Percentiles rank a stretch among this genome's conserved stretches.
phyloP scores from a whole-genome alignment of 2,797 vertebrate species.

The Leucoraja ocellata region DNA sequence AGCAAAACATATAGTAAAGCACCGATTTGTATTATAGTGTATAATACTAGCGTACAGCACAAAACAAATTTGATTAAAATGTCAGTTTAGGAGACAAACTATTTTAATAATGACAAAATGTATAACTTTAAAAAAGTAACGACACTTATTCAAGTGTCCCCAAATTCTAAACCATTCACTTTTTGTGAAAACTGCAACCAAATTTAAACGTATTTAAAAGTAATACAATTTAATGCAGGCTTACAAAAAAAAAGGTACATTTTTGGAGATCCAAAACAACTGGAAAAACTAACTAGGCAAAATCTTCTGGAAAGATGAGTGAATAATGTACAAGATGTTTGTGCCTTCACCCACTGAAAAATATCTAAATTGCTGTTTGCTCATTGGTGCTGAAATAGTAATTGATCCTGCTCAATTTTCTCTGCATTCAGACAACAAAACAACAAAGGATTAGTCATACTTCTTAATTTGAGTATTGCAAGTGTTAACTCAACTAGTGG shows the following conservation, averaged over 20 bases:
- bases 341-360: background rate
- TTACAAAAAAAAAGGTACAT: background rate
- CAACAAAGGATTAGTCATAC: too few species aligned
- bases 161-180: background rate
- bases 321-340: background rate
- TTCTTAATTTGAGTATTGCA: too few species aligned
- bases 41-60: background rate
- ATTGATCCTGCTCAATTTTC: background rate
- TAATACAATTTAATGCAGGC: too few species aligned
- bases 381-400: background rate
- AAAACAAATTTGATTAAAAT: background rate
- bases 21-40: background rate
- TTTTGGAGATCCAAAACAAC: background rate
- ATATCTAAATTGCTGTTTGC: background rate
- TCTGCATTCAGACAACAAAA: background rate
- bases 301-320: background rate
- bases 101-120: too few species aligned
- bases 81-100: background rate
- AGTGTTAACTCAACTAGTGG: too few species aligned
- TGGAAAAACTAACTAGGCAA: background rate
- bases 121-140: too few species aligned
- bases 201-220: background rate
- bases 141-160: too few species aligned
- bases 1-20: conserved; percentile 40
- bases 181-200: background rate